Conservation (phyloP, 2,113 vertebrate species). For the Neotragus moschatus region DNA sequence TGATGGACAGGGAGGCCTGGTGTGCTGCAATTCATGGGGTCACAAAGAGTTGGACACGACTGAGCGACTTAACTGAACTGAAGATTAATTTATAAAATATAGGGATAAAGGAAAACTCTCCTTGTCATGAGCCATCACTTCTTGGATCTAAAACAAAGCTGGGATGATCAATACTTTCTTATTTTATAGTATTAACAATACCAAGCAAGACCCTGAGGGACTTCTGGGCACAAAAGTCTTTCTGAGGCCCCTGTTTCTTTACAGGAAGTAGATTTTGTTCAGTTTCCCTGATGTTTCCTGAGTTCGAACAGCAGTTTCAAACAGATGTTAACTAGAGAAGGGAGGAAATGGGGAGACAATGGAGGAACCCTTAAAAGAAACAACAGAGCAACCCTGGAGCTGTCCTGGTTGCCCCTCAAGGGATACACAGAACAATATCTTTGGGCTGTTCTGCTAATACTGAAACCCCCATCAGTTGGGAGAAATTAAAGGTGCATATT, state of each 20-base stretch:
- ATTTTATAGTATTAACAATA: background rate
- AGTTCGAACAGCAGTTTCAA: background rate
- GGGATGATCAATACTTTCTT: too few species aligned
- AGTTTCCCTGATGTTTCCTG: background rate
- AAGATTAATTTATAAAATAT: rapidly evolving
- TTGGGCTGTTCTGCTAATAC: background rate
- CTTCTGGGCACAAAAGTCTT: background rate
- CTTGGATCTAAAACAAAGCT: background rate
- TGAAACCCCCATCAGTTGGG: background rate
- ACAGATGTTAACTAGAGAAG: background rate
- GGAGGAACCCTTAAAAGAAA: background rate
- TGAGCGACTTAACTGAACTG: too few species aligned
- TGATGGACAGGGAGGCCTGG: too few species aligned
- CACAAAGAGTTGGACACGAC: too few species aligned
- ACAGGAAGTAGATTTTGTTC: background rate
- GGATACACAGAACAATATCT: background rate
- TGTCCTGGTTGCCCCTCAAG: background rate
- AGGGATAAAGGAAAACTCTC: background rate
- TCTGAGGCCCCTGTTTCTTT: background rate
- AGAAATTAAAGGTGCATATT: background rate
- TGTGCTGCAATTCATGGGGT: too few species aligned
- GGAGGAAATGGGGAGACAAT: background rate
- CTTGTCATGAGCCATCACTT: background rate
- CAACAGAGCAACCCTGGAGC: background rate
- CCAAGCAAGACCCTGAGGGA: background rate